Evolutionary conservation across 2,113 vertebrate genomes (phyloP), one percentile per base, ranked within the genome.

Genomic region (Orientallactaga bullata): DNA sequence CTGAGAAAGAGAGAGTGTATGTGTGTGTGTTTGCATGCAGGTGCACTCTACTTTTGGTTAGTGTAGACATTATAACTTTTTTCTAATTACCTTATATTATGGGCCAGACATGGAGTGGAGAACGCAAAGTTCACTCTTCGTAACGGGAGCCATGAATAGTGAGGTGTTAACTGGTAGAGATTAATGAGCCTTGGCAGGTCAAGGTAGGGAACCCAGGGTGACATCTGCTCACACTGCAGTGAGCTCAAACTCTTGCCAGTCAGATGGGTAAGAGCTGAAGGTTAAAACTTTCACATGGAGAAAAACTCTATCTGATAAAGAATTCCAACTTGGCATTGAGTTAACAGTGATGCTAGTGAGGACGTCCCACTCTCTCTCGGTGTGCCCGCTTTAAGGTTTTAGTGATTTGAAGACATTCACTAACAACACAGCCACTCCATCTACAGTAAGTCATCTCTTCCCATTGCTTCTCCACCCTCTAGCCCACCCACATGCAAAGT

Each of bases 121-220:
- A 69, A n/a, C 63, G 17, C 85, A 32, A 23, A 39, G 11, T 74
- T 61, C 32, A 32, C 23, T 63, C 58, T 60, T 21, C 20, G 55
- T 74, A 66, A 42, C 81, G 80, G n/a, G 24, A 94, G 58, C 51
- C 21, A 0, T 51, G 74, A 78, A 68, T 69, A 84, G 51, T 1
- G 68, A 94, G 30, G 37, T 85, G 74, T 84, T 84, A 90, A 90
- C 65, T 0, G 76, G 61, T 92, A 42, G 79, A 94, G 91, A 94
- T 96, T 94, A 94, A 94, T 95, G 90, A 95, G 72, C 61, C 60
- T 88, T 94, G 96, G 96, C 95, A 95, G 92, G 79, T 83, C 74
- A 60, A 35, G 30, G 30, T 51, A 42, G 92, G 66, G 35, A 47
- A 74, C 72, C 61, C 42, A 83, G 90, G 26, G 58, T 51, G 61